Conservation (phyloP, 2,113 vertebrate genomes). For the Neolamprologus devosi region DNA sequence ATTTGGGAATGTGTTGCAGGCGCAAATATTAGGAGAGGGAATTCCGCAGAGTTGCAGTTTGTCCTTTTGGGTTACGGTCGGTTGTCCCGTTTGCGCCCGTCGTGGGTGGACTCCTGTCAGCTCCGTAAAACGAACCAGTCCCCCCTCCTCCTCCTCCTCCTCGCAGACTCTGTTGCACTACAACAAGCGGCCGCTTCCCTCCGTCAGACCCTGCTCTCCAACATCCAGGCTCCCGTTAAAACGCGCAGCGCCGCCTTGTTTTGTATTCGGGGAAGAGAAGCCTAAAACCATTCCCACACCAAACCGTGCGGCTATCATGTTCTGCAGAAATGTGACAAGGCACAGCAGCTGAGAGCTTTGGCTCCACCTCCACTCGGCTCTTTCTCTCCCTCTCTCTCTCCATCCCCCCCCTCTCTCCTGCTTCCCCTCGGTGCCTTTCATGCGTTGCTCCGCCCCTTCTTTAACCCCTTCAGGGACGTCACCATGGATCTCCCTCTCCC, state of each 20-base stretch:
- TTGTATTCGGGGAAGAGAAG: conserved; percentile 8
- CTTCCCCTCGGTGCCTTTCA: conserved; percentile 33
- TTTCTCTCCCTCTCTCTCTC: not conserved
- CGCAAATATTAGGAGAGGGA: not conserved
- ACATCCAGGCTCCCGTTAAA: not conserved
- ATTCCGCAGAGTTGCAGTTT: conserved; percentile 31
- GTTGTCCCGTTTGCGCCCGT: conserved; percentile 50
- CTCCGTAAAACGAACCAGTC: not conserved
- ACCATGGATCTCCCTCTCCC: conserved; percentile 16
- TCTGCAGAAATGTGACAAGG: conserved; percentile 67
- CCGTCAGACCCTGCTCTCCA: not conserved
- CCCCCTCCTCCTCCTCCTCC: not conserved
- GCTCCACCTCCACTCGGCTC: conserved; percentile 49
- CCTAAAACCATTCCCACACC: conserved; percentile 38
- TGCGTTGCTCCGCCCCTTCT: conserved; percentile 38
- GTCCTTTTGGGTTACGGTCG: conserved; percentile 25
- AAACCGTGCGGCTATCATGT: conserved; percentile 47
- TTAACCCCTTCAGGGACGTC: conserved; percentile 60
- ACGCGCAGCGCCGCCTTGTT: conserved; percentile 21
- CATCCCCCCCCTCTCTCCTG: not conserved
- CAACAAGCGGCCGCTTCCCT: not conserved
- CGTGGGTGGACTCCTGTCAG: conserved; percentile 32
- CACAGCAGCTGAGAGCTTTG: conserved; percentile 67
- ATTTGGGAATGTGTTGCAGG: not conserved
- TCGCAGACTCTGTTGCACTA: not conserved